Base-by-base conservation (phyloP, 2,797 vertebrate species). In the Danio choprae region DNA sequence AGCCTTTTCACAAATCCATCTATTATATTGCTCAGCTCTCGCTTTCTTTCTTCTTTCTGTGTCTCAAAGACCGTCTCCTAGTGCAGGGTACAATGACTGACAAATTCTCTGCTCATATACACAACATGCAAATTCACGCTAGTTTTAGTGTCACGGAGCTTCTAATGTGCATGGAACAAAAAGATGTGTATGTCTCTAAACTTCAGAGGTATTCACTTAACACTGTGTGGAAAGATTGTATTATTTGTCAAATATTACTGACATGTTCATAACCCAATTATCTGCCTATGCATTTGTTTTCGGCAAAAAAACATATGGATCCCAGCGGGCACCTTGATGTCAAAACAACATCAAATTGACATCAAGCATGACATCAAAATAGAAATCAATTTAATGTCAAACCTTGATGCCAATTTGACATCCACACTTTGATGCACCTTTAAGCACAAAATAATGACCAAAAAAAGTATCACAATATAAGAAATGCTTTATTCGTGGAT, bases 41-140 rank as follows among this genome's bases (percentile, higher is more conserved):
- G 53, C 38, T 63, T 51, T 43, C 64, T 75, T 81, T 77, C 38
- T 80, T 77, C 71, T 62, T 62, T 63, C 50, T 40, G n/a, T 29
- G 8, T 73, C 74, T 67, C 62, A 46, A 78, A 74, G 72, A 82
- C 60, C 59, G 18, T 83, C 81, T 58, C 50, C 53, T 77, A 59
- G 6, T 48, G 68, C 80, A 69, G 78, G 63, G 18, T 59, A 63
- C 4, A 18, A 80, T 72, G 62, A 67, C 44, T 36, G 18, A 72
- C 50, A 82, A 75, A 78, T 67, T 51, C 55, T 44, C 44, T 69
- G 15, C 64, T 73, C 16, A 80, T 81, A 71, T 68, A 50, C 48
- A 62, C 55, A 62, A 36, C 67, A 83, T 85, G 74, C 78, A 80
- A 81, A 87, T 84, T 48, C 15, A 41, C 63, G 72, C 64, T 74